phyloP scores from a whole-genome alignment of 2,113 vertebrate species.

The Peromyscus leucopus region DNA sequence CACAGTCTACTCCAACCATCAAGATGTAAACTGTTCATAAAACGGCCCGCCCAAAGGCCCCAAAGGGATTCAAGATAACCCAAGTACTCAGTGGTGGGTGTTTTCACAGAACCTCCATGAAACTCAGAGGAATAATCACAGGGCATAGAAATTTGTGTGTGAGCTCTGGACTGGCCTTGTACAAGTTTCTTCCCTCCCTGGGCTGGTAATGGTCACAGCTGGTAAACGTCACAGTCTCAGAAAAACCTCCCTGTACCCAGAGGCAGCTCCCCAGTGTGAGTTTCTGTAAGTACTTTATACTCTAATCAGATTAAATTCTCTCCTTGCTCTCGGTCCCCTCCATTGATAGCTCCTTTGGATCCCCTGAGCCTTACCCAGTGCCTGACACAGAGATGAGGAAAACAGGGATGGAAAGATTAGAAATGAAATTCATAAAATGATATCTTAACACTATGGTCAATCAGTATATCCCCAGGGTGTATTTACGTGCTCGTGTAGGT shows the following conservation, averaged over 20 bases:
- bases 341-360: not conserved
- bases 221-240: slow-evolving; percentile 9
- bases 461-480: not conserved
- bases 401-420: not conserved
- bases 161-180: not conserved
- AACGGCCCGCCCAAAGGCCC: not conserved
- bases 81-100: not conserved
- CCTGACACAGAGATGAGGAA: not conserved
- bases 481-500: not conserved
- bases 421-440: not conserved
- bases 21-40: slow-evolving; percentile 8
- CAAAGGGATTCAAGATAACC: not conserved
- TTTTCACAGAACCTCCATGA: not conserved
- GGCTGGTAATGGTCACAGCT: not conserved
- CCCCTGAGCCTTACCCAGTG: not conserved
- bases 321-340: not conserved
- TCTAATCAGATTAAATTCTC: slow-evolving; percentile 8
- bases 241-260: not conserved
- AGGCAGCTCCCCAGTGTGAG: not conserved
- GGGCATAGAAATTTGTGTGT: not conserved
- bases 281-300: not conserved
- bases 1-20: not conserved
- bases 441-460: not conserved
- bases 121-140: slow-evolving; percentile 11
- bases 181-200: not conserved